Percentiles rank a stretch among this genome's conserved stretches.
Conservation (phyloP, 2,888 invertebrate genomes). For the Campoletis raptor region DNA sequence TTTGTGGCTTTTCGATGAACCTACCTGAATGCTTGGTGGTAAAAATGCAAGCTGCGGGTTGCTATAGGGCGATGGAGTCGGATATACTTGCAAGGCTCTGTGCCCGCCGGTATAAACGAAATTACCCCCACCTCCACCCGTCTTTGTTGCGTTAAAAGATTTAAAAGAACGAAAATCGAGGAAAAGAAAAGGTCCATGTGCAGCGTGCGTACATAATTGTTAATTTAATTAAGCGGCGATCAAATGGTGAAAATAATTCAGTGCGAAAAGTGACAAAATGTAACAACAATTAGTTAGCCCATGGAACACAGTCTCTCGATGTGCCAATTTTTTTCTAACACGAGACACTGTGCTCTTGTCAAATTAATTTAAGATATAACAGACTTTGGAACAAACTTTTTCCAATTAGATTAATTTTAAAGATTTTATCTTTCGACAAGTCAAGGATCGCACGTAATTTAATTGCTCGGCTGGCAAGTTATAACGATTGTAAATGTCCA, state of each 20-base stretch:
- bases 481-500: not conserved
- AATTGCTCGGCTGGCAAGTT: not conserved
- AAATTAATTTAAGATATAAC: not conserved
- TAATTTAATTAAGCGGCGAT: conserved; percentile 27
- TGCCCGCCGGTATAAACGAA: conserved; percentile 83
- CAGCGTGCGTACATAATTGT: conserved; percentile 79
- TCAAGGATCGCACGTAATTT: not conserved
- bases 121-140: conserved; percentile 81
- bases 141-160: conserved; percentile 75
- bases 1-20: conserved; percentile 52
- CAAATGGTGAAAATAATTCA: conserved; percentile 27
- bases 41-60: conserved; percentile 84
- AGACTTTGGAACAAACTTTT: not conserved
- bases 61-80: conserved; percentile 83
- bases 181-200: conserved; percentile 78
- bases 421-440: not conserved
- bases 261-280: conserved; percentile 48
- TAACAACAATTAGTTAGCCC: conserved; percentile 28
- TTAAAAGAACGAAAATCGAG: conserved; percentile 10
- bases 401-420: not conserved
- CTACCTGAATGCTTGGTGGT: conserved; percentile 83
- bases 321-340: conserved; percentile 37
- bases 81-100: conserved; percentile 84
- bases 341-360: conserved; percentile 35
- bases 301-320: conserved; percentile 34